These are phyloP conservation scores for Drosophila leontia DNA, from an alignment of 1,140 invertebrate genomes.

Conservation along the genomic window DNA sequence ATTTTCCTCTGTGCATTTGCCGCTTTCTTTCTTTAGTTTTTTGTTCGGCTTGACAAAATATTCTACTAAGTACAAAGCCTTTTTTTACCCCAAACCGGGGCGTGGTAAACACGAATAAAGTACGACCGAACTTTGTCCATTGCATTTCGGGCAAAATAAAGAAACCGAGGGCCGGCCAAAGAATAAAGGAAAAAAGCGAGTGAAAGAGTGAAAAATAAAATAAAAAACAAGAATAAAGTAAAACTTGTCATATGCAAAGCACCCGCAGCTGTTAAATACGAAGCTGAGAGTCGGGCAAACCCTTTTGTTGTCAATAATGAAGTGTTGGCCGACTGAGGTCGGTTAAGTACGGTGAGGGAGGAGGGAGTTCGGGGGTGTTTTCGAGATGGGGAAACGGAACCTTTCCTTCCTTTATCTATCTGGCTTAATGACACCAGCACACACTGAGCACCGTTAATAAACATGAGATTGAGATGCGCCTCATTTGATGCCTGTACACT, in stretches of 20 bases:
- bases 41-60: conserved; percentile 35
- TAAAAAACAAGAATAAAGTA: conserved; percentile 12
- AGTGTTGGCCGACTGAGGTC: conserved; percentile 62
- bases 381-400: conserved; percentile 1
- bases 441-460: conserved; percentile 76
- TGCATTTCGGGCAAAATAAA: conserved; percentile 42
- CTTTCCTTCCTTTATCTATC: conserved; percentile 64
- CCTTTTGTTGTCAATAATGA: conserved; percentile 76
- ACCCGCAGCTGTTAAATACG: conserved; percentile 56
- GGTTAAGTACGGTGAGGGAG: neutral
- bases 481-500: conserved; percentile 69
- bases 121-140: conserved; percentile 34
- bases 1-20: conserved; percentile 2
- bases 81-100: conserved; percentile 32
- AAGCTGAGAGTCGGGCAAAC: conserved; percentile 27
- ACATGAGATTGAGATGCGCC: conserved; percentile 78
- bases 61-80: conserved; percentile 57
- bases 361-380: conserved; percentile 2
- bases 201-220: conserved; percentile 26
- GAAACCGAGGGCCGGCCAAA: conserved; percentile 5
- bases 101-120: conserved; percentile 55
- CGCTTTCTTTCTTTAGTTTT: conserved; percentile 30
- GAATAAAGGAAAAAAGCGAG: conserved; percentile 23
- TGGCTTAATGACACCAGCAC: conserved; percentile 76
- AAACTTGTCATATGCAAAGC: conserved; percentile 62